phyloP scores from a whole-genome alignment of 2,888 invertebrate species.

The Netelia fuscicornis region DNA sequence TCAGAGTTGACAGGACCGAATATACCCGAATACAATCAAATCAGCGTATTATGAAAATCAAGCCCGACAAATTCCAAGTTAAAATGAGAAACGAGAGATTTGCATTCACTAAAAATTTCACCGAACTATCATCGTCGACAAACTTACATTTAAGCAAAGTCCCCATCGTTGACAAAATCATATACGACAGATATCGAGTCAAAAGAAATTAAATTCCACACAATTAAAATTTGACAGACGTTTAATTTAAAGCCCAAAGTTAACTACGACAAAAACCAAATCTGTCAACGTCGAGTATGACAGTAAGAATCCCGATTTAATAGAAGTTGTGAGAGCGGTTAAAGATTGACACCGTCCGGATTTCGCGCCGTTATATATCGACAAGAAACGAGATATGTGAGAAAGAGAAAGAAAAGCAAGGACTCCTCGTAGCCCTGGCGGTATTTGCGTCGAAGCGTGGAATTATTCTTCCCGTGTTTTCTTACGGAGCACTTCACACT shows the following conservation, averaged over 20 bases:
- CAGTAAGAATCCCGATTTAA: neutral
- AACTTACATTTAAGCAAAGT: neutral
- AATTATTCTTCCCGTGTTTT: slow-evolving; percentile 57
- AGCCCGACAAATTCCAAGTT: neutral
- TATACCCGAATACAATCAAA: neutral
- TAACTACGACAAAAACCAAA: neutral
- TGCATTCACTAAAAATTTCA: neutral
- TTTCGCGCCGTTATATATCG: neutral
- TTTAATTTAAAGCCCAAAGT: neutral
- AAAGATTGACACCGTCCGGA: neutral
- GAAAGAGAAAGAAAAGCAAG: neutral
- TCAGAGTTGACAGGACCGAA: neutral
- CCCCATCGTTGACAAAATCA: neutral
- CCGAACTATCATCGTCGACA: neutral
- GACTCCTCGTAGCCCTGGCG: slow-evolving; percentile 1
- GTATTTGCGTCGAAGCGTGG: slow-evolving; percentile 57
- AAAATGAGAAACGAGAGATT: neutral
- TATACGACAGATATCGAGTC: neutral
- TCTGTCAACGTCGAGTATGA: neutral
- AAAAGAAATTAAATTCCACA: neutral
- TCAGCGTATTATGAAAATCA: no score
- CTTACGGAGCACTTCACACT: slow-evolving; percentile 57
- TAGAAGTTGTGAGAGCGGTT: neutral
- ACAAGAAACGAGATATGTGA: neutral
- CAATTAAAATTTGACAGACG: neutral